A percentile compares a stretch with the other conserved stretches of the same genome.
These are phyloP conservation scores for Bombus terrestris DNA, from an alignment of 1,140 invertebrate species.

Conservation along the genomic window DNA sequence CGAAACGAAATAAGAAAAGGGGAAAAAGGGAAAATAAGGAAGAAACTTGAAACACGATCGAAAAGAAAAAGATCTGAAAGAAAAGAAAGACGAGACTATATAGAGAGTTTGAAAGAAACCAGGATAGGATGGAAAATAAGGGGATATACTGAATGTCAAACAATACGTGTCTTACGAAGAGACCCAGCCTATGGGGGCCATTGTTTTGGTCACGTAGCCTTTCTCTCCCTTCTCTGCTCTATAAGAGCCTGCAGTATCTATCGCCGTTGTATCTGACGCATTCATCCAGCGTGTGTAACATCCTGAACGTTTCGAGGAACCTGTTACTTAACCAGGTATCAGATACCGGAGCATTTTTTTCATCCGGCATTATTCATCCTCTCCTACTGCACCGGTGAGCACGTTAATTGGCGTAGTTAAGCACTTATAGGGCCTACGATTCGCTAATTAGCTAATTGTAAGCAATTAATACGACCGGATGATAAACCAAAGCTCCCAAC, in stretches of 20 bases:
- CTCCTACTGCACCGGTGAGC: slow-evolving; percentile 24
- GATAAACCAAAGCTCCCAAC: slow-evolving; percentile 28
- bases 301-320: slow-evolving; percentile 42
- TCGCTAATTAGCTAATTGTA: slow-evolving; percentile 62
- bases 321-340: slow-evolving; percentile 29
- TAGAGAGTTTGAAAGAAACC: neutral
- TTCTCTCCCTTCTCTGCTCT: slow-evolving; percentile 6
- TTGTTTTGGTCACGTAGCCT: slow-evolving; percentile 66
- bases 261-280: slow-evolving; percentile 43
- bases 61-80: neutral
- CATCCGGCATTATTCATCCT: slow-evolving; percentile 24
- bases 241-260: slow-evolving; percentile 40
- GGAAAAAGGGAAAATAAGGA: neutral
- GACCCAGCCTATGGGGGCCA: neutral
- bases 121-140: neutral
- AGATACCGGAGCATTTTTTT: slow-evolving; percentile 15
- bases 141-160: slow-evolving; percentile 23
- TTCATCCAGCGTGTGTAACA: slow-evolving; percentile 43
- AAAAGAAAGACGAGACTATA: neutral
- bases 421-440: slow-evolving; percentile 17
- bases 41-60: neutral
- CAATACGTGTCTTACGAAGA: slow-evolving; percentile 21
- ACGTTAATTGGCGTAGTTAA: slow-evolving; percentile 56
- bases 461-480: slow-evolving; percentile 36
- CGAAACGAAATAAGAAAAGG: neutral